A percentile compares a stretch with the other conserved stretches of the same genome.
These are phyloP conservation scores for Scomber japonicus DNA, from an alignment of 2,113 vertebrate species.

Conservation along the genomic window DNA sequence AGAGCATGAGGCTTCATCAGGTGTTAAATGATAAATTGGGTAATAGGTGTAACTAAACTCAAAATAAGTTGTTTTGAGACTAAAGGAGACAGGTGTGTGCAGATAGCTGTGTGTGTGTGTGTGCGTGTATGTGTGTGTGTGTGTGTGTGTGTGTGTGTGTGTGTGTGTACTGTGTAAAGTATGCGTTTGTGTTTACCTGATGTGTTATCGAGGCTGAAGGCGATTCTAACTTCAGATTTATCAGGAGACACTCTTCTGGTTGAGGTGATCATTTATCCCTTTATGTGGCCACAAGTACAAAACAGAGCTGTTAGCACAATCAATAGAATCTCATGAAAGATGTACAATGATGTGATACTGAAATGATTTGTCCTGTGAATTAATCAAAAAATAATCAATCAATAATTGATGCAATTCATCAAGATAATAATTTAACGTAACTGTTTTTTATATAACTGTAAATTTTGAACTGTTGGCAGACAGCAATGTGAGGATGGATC, in stretches of 20 bases:
- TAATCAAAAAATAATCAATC: background rate
- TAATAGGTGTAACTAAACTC: slow-evolving; percentile 10
- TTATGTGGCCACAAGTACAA: slow-evolving; percentile 63
- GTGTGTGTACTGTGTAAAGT: background rate
- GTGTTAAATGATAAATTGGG: slow-evolving; percentile 41
- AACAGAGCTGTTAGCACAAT: slow-evolving; percentile 60
- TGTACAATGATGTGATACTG: background rate
- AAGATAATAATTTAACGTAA: background rate
- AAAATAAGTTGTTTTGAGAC: slow-evolving; percentile 53
- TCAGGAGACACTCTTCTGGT: slow-evolving; percentile 94
- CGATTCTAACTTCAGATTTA: slow-evolving; percentile 94
- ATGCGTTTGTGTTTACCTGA: slow-evolving; percentile 85
- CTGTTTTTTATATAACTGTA: background rate
- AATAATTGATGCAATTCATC: background rate
- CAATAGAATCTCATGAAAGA: slow-evolving; percentile 9
- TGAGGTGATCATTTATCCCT: slow-evolving; percentile 99
- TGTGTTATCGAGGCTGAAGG: slow-evolving; percentile 94
- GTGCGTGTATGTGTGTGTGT: slow-evolving; percentile 20
- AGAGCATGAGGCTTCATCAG: slow-evolving; percentile 23
- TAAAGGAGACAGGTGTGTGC: slow-evolving; percentile 23
- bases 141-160: slow-evolving; percentile 7
- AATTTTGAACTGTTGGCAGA: background rate
- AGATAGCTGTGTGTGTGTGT: slow-evolving; percentile 9
- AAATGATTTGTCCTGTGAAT: background rate
- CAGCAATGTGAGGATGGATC: too few relatives aligned